Conservation (phyloP, 2,888 invertebrate genomes). For the Gymnosoma rotundatum region DNA sequence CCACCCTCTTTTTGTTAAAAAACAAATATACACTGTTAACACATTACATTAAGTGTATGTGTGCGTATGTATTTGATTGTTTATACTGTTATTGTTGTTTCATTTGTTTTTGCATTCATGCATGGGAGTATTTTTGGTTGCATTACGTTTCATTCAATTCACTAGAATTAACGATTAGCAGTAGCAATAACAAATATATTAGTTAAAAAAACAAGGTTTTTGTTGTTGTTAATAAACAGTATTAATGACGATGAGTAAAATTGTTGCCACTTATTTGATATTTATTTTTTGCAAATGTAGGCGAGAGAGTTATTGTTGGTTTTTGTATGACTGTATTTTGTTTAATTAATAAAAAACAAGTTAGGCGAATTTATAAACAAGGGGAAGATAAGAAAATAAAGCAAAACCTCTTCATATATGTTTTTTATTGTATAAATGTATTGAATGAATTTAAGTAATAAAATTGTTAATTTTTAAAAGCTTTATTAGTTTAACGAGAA, state of each 20-base stretch:
- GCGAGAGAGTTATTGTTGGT: conserved; percentile 49
- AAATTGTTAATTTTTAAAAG: conserved; percentile 16
- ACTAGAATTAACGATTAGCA: conserved; percentile 40
- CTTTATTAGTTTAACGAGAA: conserved; percentile 25
- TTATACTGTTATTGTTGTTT: neutral
- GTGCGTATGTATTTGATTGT: neutral
- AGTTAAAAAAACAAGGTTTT: neutral
- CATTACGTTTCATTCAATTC: conserved; percentile 53
- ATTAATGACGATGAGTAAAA: conserved; percentile 55
- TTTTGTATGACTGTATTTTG: neutral
- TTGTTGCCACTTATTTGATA: conserved; percentile 32
- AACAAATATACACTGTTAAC: conserved; percentile 25
- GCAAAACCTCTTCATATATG: conserved; percentile 32
- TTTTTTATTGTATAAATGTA: neutral
- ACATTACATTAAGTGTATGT: neutral
- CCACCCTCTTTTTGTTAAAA: conserved; percentile 24
- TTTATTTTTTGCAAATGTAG: conserved; percentile 50
- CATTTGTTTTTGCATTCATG: conserved; percentile 23
- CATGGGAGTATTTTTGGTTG: conserved; percentile 57
- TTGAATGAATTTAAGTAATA: neutral
- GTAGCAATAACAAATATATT: conserved; percentile 4
- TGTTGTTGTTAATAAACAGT: conserved; percentile 24
- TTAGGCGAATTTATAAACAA: conserved; percentile 9
- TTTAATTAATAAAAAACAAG: neutral
- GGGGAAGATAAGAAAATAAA: conserved; percentile 11